A percentile compares a stretch with the other conserved stretches of the same genome.
These are phyloP conservation scores for Drosophila willistoni DNA, from an alignment of 1,140 invertebrate species.

Conservation along the genomic window DNA sequence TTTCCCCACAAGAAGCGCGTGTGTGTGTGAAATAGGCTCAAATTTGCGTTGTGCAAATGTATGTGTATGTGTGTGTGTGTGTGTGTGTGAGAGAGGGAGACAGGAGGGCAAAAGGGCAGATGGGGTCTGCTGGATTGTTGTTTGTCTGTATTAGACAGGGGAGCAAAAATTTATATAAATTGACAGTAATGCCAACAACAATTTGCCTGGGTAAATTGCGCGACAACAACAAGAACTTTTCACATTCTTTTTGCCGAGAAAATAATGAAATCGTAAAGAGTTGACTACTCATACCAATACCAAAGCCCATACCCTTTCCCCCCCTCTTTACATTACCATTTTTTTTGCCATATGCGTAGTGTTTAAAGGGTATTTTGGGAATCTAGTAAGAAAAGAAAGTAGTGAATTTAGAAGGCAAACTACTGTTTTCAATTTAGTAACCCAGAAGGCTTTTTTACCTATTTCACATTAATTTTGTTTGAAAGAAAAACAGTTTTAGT, in stretches of 20 bases:
- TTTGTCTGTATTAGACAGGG: constrained; percentile 49
- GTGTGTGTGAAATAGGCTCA: constrained; percentile 65
- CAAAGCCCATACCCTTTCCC: constrained; percentile 1
- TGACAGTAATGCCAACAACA: constrained; percentile 74
- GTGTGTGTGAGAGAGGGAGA: background rate
- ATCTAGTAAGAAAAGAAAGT: too few species aligned
- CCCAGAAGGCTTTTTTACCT: too few species aligned
- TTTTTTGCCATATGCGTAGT: background rate
- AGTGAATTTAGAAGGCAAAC: too few species aligned
- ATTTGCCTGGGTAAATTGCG: constrained; percentile 61
- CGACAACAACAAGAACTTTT: constrained; percentile 59
- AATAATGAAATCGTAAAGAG: constrained; percentile 81
- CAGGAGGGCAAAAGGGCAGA: constrained; percentile 58
- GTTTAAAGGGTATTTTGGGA: background rate
- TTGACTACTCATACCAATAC: constrained; percentile 48
- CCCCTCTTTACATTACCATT: background rate
- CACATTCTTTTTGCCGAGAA: constrained; percentile 66
- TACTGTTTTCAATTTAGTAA: too few species aligned
- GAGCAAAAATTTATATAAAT: constrained; percentile 77
- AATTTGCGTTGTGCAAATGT: constrained; percentile 51
- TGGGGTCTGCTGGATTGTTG: constrained; percentile 18
- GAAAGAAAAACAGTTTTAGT: too few species aligned
- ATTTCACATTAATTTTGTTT: too few species aligned
- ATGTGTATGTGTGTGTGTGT: constrained; percentile 33
- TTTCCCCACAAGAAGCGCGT: constrained; percentile 18